Evolutionary conservation across 2,113 vertebrate genomes (phyloP), one percentile per base, ranked within the genome.

Genomic region (Archilochus colubris): DNA sequence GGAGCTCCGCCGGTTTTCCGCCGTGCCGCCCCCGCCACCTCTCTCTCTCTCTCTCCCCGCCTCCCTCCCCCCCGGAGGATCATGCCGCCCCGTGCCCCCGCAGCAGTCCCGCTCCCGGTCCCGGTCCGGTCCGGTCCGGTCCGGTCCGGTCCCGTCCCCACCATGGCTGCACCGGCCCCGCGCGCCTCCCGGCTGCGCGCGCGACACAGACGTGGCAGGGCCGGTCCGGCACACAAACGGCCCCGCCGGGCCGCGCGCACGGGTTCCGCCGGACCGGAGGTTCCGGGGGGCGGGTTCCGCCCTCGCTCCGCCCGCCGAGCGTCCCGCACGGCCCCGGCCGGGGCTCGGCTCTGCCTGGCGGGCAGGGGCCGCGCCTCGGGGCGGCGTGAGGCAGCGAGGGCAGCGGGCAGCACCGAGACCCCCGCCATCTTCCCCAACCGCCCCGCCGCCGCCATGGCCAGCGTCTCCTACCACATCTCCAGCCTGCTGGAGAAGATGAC

Each of bases 401-500:
- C 16, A 48, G 23, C 46, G 40, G 51, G 28, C 44, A 19, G 70
- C 22, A 10, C 2, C 62, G 38, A 25, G 3, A 15, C 36, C 67
- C 53, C 67, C 97, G 97, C 97, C 97, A 97, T 98, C 97, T 97
- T 98, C 94, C 95, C 83, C 31, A 30, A 27, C 36, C 31, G 66
- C 54, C 54, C 43, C 40, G 17, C 53, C 33, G 81, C 85, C 40
- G 81, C 85, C 97, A 99, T 99, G 99, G 99, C 99, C 98, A 99
- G 98, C 98, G 99, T 97, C 96, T 99, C 99, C 19, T 99, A 99
- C 98, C 99, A 99, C 97, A 99, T 99, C 98, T 99, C 99, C 97
- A 99, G 99, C 97, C 98, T 99, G 96, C 98, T 99, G 99, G 99
- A 99, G 97, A 99, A 99, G 97, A 99, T 99, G 99, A 99, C 99